Evolutionary conservation across 2,888 invertebrate species (phyloP).

Genomic region (Athrips mouffetella): DNA sequence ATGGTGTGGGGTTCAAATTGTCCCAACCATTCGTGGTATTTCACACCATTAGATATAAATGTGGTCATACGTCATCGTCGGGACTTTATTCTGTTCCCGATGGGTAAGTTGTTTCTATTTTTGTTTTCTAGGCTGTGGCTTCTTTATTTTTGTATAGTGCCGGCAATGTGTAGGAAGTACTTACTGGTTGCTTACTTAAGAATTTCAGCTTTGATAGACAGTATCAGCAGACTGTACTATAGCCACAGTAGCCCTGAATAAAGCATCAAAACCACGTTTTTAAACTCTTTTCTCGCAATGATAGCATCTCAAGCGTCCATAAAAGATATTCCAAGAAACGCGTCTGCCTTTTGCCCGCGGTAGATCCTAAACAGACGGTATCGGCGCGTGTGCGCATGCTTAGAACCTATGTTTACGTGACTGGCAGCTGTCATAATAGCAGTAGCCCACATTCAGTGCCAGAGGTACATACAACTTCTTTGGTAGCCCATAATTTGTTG

Average conservation of each 20-base stretch:
- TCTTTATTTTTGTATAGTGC: no score
- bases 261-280: background rate
- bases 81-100: conserved; percentile 14
- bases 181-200: background rate
- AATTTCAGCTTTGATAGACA: background rate
- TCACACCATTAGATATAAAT: conserved; percentile 45
- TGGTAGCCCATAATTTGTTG: no score
- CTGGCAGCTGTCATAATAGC: conserved; percentile 61
- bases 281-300: background rate
- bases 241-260: background rate
- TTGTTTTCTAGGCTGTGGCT: background rate
- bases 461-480: no score
- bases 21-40: conserved; percentile 53
- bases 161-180: no score
- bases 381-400: conserved; percentile 45
- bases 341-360: conserved; percentile 31
- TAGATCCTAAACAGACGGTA: conserved; percentile 51
- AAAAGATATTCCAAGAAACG: conserved; percentile 25
- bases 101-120: conserved; percentile 5
- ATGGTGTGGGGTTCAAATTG: conserved; percentile 47
- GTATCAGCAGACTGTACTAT: background rate
- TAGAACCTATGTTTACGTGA: conserved; percentile 51
- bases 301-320: conserved; percentile 14
- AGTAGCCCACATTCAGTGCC: conserved; percentile 21
- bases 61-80: conserved; percentile 28